Conservation (phyloP, 2,797 vertebrate genomes). For the Poecilia picta region DNA sequence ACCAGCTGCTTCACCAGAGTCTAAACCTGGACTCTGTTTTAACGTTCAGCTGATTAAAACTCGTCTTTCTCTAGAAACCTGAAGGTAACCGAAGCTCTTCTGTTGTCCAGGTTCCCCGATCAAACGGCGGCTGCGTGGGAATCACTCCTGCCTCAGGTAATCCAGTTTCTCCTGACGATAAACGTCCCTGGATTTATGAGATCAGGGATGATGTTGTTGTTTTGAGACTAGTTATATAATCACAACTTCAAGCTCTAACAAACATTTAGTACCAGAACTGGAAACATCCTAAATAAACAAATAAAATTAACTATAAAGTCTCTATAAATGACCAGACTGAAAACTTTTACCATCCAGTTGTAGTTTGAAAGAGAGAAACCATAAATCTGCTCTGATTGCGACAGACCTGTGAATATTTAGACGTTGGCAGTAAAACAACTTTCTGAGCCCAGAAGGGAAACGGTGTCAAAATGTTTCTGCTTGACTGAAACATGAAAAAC, state of each 20-base stretch:
- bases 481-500: background rate
- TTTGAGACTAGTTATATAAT: too few species aligned
- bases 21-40: background rate
- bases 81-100: fast-evolving
- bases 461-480: background rate
- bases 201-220: too few species aligned
- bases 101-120: slow-evolving; percentile 72
- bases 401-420: background rate
- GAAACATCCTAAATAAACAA: too few species aligned
- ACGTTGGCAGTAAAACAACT: background rate
- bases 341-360: too few species aligned
- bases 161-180: too few species aligned
- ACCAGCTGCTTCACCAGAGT: background rate
- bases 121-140: slow-evolving; percentile 50
- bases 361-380: too few species aligned
- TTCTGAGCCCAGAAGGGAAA: background rate
- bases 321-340: too few species aligned
- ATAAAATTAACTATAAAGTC: too few species aligned
- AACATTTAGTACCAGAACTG: too few species aligned
- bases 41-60: slow-evolving; percentile 25
- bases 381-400: background rate
- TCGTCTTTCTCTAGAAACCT: slow-evolving; percentile 23
- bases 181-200: too few species aligned
- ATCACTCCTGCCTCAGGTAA: slow-evolving; percentile 65
- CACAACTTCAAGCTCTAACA: too few species aligned